These are phyloP conservation scores for Drosophila meridionalis DNA, from an alignment of 2,888 invertebrate species.

Conservation along the genomic window DNA sequence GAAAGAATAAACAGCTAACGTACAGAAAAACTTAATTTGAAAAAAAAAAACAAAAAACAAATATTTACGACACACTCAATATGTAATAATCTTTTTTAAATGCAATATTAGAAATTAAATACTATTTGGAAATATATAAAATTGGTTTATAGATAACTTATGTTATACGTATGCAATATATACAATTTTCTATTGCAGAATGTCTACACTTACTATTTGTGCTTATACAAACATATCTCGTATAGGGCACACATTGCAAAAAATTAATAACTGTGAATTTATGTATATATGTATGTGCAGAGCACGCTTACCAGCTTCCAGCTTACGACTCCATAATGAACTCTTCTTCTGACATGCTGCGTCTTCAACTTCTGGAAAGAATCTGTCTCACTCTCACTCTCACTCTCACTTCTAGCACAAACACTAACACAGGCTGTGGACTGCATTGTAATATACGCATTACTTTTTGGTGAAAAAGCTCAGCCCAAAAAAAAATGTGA, in stretches of 20 bases:
- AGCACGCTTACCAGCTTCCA: conserved; percentile 1
- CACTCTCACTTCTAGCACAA: not conserved
- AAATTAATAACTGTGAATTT: not conserved
- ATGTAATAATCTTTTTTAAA: too few species aligned
- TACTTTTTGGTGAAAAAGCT: not conserved
- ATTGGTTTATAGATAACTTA: too few species aligned
- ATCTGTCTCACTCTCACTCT: not conserved
- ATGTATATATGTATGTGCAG: not conserved
- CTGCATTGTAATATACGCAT: not conserved
- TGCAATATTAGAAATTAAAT: too few species aligned
- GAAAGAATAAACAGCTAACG: too few species aligned
- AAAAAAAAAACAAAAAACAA: too few species aligned
- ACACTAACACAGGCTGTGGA: not conserved
- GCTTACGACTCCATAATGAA: not conserved
- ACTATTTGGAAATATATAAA: too few species aligned
- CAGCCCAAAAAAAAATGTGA: not conserved
- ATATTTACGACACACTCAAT: too few species aligned
- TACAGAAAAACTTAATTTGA: too few species aligned
- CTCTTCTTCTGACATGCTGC: not conserved
- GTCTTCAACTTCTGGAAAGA: not conserved
- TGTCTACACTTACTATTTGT: not conserved
- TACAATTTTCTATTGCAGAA: not conserved
- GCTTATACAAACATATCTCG: not conserved
- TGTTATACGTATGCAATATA: not conserved
- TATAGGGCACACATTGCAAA: not conserved